Evolutionary conservation across 2,888 invertebrate species (phyloP), one percentile per base, ranked within the genome.

Genomic region (Uropetala carovei): DNA sequence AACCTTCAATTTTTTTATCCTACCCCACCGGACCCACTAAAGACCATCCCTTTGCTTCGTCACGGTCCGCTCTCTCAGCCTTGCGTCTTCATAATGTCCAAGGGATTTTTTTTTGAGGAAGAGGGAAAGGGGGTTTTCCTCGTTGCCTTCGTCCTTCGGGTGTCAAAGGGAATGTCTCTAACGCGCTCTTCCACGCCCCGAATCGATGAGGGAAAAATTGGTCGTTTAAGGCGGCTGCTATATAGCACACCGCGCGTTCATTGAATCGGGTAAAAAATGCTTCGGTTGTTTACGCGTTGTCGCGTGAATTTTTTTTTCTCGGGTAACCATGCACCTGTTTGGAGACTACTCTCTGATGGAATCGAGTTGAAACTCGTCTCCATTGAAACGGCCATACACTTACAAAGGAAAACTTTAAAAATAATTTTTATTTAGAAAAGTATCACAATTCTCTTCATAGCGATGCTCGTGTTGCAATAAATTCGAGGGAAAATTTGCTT

Each of bases 41-140:
- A 85, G 85, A 85, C 85, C 22, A 85, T 86, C 14, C 89, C 43
- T 10, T 83, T 89, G 89, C 89, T 89, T 89, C 60, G 89, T 89
- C 89, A 89, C 64, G 89, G 56, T 83, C 8, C 64, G 8, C 64
- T n/a, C 43, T n/a, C 64, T 16, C 64, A 64, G 30, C 27, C 89
- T 56, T 56, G 64, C 89, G 89, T 89, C 89, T 89, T 89, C 64
- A 89, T 89, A 89, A 89, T n/a, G 64, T 43, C 56, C 89, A 16
- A 60, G n/a, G n/a, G 89, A 18, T 16, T 64, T 89, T 64, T 89
- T 83, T 83, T 83, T 57, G 16, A 10, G 83, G 8, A 27, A 56
- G 83, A 83, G 56, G 82, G 30, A n/a, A 14, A 9, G 82, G 82
- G 82, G 82, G 82, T 16, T 83, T 27, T 83, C 10, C 9, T 56